phyloP scores from a whole-genome alignment of 2,113 vertebrate genomes.

The Sapajus apella region DNA sequence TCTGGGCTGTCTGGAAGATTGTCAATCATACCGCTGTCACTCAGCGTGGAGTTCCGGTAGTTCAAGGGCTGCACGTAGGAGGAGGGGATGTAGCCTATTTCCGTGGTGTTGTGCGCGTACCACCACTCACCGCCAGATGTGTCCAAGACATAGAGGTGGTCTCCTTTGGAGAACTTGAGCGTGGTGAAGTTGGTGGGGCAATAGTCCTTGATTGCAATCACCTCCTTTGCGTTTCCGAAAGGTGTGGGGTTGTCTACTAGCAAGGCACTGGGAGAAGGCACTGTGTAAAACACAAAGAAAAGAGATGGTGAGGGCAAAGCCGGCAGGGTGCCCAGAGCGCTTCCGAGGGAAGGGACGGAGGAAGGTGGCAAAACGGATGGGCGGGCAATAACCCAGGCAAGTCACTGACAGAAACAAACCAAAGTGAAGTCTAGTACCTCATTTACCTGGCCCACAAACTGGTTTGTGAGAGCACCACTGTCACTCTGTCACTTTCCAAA shows the following conservation, averaged over 20 bases:
- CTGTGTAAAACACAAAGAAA: constrained; percentile 81
- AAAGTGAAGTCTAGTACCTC: accelerated
- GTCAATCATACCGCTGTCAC: constrained; percentile 95
- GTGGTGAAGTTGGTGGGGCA: constrained; percentile 97
- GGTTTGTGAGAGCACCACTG: accelerated
- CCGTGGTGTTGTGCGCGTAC: constrained; percentile 98
- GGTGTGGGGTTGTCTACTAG: constrained; percentile 89
- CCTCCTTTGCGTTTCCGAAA: constrained; percentile 93
- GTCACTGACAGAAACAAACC: background rate
- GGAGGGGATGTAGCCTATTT: constrained; percentile 98
- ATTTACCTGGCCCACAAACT: accelerated
- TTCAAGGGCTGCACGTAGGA: constrained; percentile 93
- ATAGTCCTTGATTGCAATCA: constrained; percentile 97
- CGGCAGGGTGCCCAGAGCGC: accelerated
- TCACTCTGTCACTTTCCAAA: accelerated
- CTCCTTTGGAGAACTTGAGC: constrained; percentile 96
- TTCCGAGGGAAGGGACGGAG: accelerated
- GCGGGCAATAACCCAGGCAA: accelerated
- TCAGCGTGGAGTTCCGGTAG: constrained; percentile 90
- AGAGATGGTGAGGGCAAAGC: constrained; percentile 17
- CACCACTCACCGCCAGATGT: constrained; percentile 96
- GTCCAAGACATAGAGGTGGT: constrained; percentile 95
- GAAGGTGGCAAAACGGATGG: accelerated
- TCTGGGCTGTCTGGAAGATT: constrained; percentile 89
- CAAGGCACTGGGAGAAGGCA: constrained; percentile 97